Percentiles rank a stretch among this genome's conserved stretches.
phyloP scores from a whole-genome alignment of 1,140 invertebrate species.

The Aricia agestis region DNA sequence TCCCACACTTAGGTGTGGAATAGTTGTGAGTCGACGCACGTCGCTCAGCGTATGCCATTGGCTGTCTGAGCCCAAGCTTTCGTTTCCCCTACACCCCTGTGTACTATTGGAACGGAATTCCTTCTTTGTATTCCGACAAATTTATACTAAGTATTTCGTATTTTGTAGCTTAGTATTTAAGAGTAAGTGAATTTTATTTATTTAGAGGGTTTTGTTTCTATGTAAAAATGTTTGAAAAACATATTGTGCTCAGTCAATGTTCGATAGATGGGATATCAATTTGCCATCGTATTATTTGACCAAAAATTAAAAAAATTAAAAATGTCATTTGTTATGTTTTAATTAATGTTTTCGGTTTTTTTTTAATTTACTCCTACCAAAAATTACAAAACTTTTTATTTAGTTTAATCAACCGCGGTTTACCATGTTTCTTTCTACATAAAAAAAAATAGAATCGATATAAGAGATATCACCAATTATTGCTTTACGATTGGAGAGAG shows the following conservation, averaged over 20 bases:
- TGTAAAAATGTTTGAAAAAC: not conserved
- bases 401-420: not conserved
- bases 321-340: too few relatives aligned
- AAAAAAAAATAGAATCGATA: not conserved
- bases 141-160: slow-evolving; percentile 26
- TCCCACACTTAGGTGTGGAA: slow-evolving; percentile 20
- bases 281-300: too few relatives aligned
- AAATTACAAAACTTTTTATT: not conserved
- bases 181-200: not conserved
- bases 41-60: slow-evolving; percentile 68
- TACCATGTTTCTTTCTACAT: not conserved
- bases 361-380: not conserved
- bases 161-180: slow-evolving; percentile 10
- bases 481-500: slow-evolving; percentile 35
- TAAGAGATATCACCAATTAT: slow-evolving; percentile 32
- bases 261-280: too few relatives aligned
- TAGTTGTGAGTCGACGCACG: slow-evolving; percentile 66
- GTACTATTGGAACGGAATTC: slow-evolving; percentile 20
- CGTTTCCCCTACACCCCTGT: slow-evolving; percentile 32
- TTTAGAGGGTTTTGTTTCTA: not conserved
- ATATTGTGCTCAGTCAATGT: too few relatives aligned
- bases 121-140: slow-evolving; percentile 18
- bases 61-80: slow-evolving; percentile 60
- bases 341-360: too few relatives aligned
- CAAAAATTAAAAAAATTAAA: too few relatives aligned